Percentiles rank a stretch among this genome's conserved stretches.
Conservation (phyloP, 2,797 vertebrate genomes). For the Oreortyx pictus region DNA sequence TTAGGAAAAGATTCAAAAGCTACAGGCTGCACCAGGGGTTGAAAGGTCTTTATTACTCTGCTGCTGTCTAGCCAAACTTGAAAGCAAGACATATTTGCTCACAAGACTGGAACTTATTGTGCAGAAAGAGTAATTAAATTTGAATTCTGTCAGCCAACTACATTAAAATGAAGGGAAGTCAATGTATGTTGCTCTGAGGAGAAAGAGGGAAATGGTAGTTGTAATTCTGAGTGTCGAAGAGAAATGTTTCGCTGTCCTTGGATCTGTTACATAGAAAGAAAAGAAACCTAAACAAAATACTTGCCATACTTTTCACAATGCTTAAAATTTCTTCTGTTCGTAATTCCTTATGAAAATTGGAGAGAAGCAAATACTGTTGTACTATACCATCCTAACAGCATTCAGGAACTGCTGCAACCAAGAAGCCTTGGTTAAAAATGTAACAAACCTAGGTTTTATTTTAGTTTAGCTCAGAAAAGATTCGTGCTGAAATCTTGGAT, state of each 20-base stretch:
- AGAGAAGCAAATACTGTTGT: background rate
- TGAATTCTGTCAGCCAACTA: slow-evolving; percentile 76
- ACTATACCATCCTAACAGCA: background rate
- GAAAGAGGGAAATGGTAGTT: slow-evolving; percentile 76
- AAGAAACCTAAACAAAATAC: background rate
- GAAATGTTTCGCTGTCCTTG: slow-evolving; percentile 59
- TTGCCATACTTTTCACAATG: slow-evolving; percentile 8
- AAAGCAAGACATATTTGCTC: slow-evolving; percentile 75
- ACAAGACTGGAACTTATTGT: slow-evolving; percentile 73
- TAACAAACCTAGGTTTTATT: background rate
- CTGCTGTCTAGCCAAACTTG: slow-evolving; percentile 74
- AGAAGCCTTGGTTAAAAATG: background rate
- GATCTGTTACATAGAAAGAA: slow-evolving; percentile 48
- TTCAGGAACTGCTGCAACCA: background rate
- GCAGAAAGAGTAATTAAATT: slow-evolving; percentile 80
- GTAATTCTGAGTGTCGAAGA: slow-evolving; percentile 72
- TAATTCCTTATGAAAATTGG: slow-evolving; percentile 21
- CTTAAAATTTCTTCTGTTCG: slow-evolving; percentile 39
- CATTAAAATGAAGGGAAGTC: slow-evolving; percentile 75
- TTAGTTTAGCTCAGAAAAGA: background rate
- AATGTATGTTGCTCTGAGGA: slow-evolving; percentile 73
- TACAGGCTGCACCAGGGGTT: slow-evolving; percentile 59
- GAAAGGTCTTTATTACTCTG: slow-evolving; percentile 70
- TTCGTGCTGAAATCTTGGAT: background rate
- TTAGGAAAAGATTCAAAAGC: slow-evolving; percentile 73